Conservation (phyloP, 2,888 invertebrate genomes). For the Eustalomyia histrio region DNA sequence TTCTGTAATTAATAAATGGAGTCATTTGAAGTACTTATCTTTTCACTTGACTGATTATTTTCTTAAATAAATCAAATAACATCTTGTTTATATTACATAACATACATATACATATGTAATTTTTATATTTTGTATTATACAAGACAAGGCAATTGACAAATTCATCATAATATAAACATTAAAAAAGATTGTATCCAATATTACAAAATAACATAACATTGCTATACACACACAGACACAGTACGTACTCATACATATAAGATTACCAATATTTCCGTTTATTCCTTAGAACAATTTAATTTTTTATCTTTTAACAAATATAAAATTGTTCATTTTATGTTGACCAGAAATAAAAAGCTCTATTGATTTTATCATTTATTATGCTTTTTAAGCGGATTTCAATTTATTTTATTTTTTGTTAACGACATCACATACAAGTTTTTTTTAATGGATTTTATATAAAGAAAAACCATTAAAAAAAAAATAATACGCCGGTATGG, state of each 20-base stretch:
- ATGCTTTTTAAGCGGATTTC: conserved; percentile 15
- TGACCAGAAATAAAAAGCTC: not conserved
- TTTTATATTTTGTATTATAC: not conserved
- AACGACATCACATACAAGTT: not conserved
- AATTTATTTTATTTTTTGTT: too few species aligned
- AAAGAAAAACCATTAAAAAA: not conserved
- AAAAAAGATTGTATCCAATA: not conserved
- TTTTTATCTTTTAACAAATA: not conserved
- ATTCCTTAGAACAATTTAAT: not conserved
- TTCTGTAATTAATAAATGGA: too few species aligned
- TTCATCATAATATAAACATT: conserved; percentile 39
- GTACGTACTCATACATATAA: not conserved
- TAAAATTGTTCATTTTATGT: not conserved
- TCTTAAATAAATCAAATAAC: conserved; percentile 5
- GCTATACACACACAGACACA: not conserved
- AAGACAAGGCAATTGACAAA: conserved; percentile 44
- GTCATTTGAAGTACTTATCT: too few species aligned
- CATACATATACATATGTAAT: too few species aligned
- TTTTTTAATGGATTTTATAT: not conserved
- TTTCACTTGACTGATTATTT: conserved; percentile 15
- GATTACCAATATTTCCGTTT: not conserved
- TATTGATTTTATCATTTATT: conserved; percentile 22
- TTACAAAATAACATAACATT: not conserved
- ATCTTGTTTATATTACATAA: conserved; percentile 13
- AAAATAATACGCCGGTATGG: not conserved